A percentile compares a stretch with the other conserved stretches of the same genome.
These are phyloP conservation scores for Temnothorax unifasciatus DNA, from an alignment of 2,888 invertebrate genomes.

Conservation along the genomic window DNA sequence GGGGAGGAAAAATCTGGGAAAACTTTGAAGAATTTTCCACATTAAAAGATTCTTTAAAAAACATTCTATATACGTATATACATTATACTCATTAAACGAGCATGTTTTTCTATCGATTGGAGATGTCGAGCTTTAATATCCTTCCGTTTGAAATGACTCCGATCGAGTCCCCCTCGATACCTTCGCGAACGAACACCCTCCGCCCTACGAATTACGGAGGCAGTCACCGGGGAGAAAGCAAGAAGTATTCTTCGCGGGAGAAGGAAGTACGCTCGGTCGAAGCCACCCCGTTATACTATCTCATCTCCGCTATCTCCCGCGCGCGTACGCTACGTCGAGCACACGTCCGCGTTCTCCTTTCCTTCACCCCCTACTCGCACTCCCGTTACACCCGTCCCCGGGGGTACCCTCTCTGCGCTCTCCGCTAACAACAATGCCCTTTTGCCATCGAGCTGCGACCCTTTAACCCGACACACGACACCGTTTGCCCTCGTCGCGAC, in stretches of 20 bases:
- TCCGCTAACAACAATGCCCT: conserved; percentile 47
- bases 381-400: conserved; percentile 6
- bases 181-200: not conserved
- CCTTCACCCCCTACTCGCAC: not conserved
- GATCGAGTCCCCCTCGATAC: conserved; percentile 13
- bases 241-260: conserved; percentile 16
- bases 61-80: not conserved
- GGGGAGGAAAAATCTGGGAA: not conserved
- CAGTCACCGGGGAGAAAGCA: conserved; percentile 1
- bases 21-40: not conserved
- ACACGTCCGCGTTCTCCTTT: conserved; percentile 40
- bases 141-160: not conserved
- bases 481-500: conserved; percentile 74
- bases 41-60: not conserved
- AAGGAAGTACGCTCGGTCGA: conserved; percentile 43
- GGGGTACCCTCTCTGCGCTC: conserved; percentile 26
- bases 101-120: not conserved
- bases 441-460: conserved; percentile 65
- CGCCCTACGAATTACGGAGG: not conserved
- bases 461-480: conserved; percentile 71
- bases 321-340: conserved; percentile 43
- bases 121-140: not conserved
- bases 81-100: too few species aligned
- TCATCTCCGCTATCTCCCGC: conserved; percentile 28
- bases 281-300: conserved; percentile 41